A percentile compares a stretch with the other conserved stretches of the same genome.
These are phyloP conservation scores for Exocentrus adspersus DNA, from an alignment of 2,888 invertebrate species.

Conservation along the genomic window DNA sequence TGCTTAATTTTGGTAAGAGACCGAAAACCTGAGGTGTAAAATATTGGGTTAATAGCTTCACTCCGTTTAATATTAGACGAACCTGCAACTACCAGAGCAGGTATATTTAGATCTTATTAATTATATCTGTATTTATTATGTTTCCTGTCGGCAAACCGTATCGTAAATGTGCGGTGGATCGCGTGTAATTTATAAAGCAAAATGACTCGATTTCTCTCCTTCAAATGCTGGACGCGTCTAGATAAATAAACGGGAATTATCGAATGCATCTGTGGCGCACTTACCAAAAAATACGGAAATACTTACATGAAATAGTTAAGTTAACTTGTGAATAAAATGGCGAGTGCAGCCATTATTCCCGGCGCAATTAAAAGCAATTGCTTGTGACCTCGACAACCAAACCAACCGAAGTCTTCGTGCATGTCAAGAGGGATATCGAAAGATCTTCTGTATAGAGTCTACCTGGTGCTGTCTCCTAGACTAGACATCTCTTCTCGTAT, in stretches of 20 bases:
- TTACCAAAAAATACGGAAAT: no score
- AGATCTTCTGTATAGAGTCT: no score
- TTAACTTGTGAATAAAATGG: no score
- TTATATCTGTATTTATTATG: constrained; percentile 23
- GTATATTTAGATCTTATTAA: constrained; percentile 14
- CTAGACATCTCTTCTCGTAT: background rate
- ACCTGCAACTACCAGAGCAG: background rate
- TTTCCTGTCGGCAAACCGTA: constrained; percentile 12
- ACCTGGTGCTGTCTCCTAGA: background rate
- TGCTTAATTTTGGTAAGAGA: no score
- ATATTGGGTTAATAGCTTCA: background rate
- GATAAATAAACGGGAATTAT: background rate
- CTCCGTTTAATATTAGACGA: background rate
- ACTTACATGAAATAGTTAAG: no score
- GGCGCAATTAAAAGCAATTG: constrained; percentile 18
- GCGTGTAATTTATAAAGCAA: constrained; percentile 12
- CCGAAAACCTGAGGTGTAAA: no score
- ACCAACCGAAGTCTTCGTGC: constrained; percentile 12
- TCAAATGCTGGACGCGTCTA: background rate
- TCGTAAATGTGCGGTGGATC: constrained; percentile 6
- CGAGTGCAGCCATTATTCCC: no score
- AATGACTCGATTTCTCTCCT: constrained; percentile 5
- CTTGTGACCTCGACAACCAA: constrained; percentile 3
- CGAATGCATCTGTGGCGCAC: background rate
- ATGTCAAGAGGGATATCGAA: constrained; percentile 9